Base-by-base conservation (phyloP, 1,140 invertebrate species). In the Mercenaria mercenaria region DNA sequence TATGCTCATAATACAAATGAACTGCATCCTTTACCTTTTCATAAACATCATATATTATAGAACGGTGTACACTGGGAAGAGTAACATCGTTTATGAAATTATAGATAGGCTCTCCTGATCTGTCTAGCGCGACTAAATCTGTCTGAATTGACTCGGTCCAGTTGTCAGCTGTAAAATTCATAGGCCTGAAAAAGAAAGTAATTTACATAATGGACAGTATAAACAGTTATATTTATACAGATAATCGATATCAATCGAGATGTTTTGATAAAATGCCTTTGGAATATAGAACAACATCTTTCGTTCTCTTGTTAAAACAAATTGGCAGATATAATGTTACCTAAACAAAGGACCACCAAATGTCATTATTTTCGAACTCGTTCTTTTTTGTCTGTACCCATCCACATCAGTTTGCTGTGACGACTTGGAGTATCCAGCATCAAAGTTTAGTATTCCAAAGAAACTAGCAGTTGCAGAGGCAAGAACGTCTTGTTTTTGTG, bases 41-140 rank as follows among this genome's bases (percentile, higher is more conserved):
- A 6, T 74, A 69, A 0, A 90, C 41, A 32, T 93, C 50, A 41
- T 80, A 56, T 13, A 92, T 34, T 29, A 84, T 61, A 3, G 88
- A 89, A 0, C 29, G 6, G 0, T 92, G 92, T 0, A 95, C 67
- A 69, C 94, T 93, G 0, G 93, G 93, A 10, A 95, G 91, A 23
- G 61, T 90, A 0, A 77, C 50, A 2, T 80, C 61, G n/a, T 90
- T 95, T 29, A 95, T 89, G 4, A 92, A 34, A 82, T 92, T 93
- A 56, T 91, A 89, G 13, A 94, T 20, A 18, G 94, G 94, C 84
- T 95, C 94, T 20, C 94, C 94, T 8, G 84, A 85, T 10, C 91
- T 81, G 74, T 95, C 94, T 15, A 94, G 74, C 0, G 93, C 91
- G 15, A 94, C 93, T n/a, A 94, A 52, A 52, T 93, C 88, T 52